Base-by-base conservation (phyloP, 2,113 vertebrate genomes). In the Corvus cornix region DNA sequence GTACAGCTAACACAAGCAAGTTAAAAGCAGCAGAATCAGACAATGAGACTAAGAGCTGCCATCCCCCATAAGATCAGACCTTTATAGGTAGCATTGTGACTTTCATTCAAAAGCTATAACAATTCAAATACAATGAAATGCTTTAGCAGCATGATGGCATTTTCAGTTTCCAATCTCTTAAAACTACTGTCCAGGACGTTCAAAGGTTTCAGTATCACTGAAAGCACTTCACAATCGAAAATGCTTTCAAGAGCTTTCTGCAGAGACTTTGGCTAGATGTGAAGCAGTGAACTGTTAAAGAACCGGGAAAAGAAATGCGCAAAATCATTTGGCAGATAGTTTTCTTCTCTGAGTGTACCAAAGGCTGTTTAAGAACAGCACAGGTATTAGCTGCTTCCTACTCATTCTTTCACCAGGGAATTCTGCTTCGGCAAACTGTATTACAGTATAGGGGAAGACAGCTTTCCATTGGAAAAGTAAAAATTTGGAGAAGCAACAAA, bases 171-270 rank as follows among this genome's bases (percentile, higher is more conserved):
- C 67, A 91, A 51, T 41, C 63, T 89, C 78, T 83, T 35, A 82
- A 84, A 91, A 41, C 35, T 63, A 8, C 49, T 43, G 23, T 44
- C 68, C 53, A 87, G 92, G 76, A 81, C 1, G 0, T 89, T 90
- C 48, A 59, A 84, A 95, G 44, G 41, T 86, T 95, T 95, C 80
- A 92, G 16, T 94, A 94, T 44, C 76, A 87, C 8, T 74, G 75
- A 93, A 89, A 64, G 16, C 19, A 78, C 27, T 91, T 94, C 58
- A 46, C 37, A 93, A 52, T 93, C 93, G 85, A 79, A 87, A 95
- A 93, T 85, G 67, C 22, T 91, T 97, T 92, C 82, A 66, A 73
- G 95, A 96, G 86, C 46, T 86, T 92, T 96, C 55, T 95, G 64
- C 64, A 86, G 86, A 84, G 52, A 78, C 19, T n/a, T 67, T 77